Base-by-base conservation (phyloP, 1,140 invertebrate genomes). In the Drosophila azteca region DNA sequence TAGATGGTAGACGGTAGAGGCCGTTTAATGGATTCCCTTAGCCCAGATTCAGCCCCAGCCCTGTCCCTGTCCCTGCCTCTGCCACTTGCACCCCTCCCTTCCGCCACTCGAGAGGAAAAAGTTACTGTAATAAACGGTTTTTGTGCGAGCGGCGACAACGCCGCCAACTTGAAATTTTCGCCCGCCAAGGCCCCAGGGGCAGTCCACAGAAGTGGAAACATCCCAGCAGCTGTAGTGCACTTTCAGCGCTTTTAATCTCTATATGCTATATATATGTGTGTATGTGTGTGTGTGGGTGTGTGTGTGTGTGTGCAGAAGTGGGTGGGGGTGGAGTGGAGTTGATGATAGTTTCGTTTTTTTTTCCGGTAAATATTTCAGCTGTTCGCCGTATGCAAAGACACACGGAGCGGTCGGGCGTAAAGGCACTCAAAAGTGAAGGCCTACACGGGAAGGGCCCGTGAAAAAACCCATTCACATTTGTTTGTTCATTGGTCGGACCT, bases 71-170 rank as follows among this genome's bases (percentile, higher is more conserved):
- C 15, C n/a, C 11, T 8, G n/a, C 2, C 22, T 9, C 44, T 26
- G 29, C 24, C 29, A 7, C 39, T 39, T 29, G n/a, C 17, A n/a
- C 44, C 53, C 11, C 7, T n/a, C 8, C n/a, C n/a, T n/a, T n/a
- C n/a, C n/a, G n/a, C n/a, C 49, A 43, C 55, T 71, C 35, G 29
- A 46, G 29, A 46, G 41, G 51, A 66, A 46, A 75, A 68, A 71
- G 45, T 60, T 64, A 43, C 22, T 53, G 62, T 75, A 79, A 83
- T 83, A 75, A 83, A 68, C 80, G 66, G 20, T 81, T 77, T 60
- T 60, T 57, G 59, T 22, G 57, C 71, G 43, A 53, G 50, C 17
- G 17, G 68, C 62, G 72, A 55, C 43, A 70, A 52, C 68, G 66
- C 41, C 31, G 66, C 43, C 50, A 84, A 79, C 80, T 76, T 79